phyloP scores from a whole-genome alignment of 2,888 invertebrate species.

The Altica lythri region DNA sequence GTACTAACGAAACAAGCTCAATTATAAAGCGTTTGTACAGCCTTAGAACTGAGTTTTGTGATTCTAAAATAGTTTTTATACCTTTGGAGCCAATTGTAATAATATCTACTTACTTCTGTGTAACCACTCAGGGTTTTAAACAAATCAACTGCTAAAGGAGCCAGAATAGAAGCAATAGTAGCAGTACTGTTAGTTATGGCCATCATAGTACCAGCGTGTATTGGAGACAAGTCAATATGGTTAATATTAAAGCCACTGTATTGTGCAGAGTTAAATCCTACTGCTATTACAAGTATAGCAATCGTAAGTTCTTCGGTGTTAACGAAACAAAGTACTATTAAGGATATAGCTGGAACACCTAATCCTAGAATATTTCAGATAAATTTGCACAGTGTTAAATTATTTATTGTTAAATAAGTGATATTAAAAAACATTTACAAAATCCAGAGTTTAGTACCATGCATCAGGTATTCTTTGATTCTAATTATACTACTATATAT shows the following conservation, averaged over 20 bases:
- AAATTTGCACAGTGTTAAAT: too few relatives aligned
- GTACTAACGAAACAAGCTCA: too few relatives aligned
- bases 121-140: constrained; percentile 51
- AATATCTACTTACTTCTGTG: constrained; percentile 30
- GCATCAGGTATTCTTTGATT: too few relatives aligned
- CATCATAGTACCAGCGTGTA: constrained; percentile 80
- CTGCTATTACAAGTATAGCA: constrained; percentile 67
- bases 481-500: too few relatives aligned
- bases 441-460: too few relatives aligned
- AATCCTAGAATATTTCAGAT: too few relatives aligned
- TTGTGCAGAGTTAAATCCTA: constrained; percentile 72
- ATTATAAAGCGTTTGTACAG: too few relatives aligned
- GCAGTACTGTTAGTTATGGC: constrained; percentile 79
- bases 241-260: constrained; percentile 71
- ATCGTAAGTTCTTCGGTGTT: constrained; percentile 64
- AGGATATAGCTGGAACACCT: constrained; percentile 66
- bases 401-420: too few relatives aligned
- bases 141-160: constrained; percentile 70
- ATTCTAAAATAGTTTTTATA: too few relatives aligned
- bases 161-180: constrained; percentile 75
- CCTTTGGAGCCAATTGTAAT: too few relatives aligned
- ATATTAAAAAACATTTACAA: background rate
- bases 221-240: constrained; percentile 81
- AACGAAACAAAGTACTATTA: constrained; percentile 66
- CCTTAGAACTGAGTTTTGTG: too few relatives aligned